These are phyloP conservation scores for Hycleus cichorii DNA, from an alignment of 1,140 invertebrate species.

Conservation along the genomic window DNA sequence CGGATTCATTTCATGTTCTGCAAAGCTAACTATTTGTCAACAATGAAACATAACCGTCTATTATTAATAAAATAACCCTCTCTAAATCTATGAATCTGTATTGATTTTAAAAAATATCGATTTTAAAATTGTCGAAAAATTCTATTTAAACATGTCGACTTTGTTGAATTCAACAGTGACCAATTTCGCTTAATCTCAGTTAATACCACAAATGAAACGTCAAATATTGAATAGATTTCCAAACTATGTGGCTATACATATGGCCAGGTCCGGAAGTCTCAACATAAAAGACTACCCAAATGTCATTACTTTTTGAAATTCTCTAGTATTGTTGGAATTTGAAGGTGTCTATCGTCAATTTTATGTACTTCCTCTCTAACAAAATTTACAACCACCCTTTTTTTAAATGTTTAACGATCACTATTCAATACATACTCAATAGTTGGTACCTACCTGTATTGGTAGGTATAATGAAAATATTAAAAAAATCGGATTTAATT, in stretches of 20 bases:
- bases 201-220: slow-evolving; percentile 8
- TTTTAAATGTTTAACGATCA: not conserved
- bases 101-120: no score
- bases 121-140: no score
- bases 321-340: slow-evolving; percentile 11
- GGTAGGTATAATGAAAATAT: no score
- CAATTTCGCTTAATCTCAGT: not conserved
- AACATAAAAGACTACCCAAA: slow-evolving; percentile 7
- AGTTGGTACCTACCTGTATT: no score
- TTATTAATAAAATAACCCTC: no score
- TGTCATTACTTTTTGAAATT: slow-evolving; percentile 9
- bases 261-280: slow-evolving; percentile 5
- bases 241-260: slow-evolving; percentile 4
- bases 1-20: slow-evolving; percentile 12
- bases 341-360: slow-evolving; percentile 2
- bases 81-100: no score
- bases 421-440: no score
- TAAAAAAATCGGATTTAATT: no score
- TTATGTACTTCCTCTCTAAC: slow-evolving; percentile 13
- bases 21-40: slow-evolving; percentile 15
- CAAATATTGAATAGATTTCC: slow-evolving; percentile 4
- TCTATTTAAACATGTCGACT: no score
- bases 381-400: slow-evolving; percentile 6
- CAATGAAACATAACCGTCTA: slow-evolving; percentile 2
- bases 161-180: not conserved